Conservation (phyloP, 2,797 vertebrate genomes). For the Squalus acanthias region DNA sequence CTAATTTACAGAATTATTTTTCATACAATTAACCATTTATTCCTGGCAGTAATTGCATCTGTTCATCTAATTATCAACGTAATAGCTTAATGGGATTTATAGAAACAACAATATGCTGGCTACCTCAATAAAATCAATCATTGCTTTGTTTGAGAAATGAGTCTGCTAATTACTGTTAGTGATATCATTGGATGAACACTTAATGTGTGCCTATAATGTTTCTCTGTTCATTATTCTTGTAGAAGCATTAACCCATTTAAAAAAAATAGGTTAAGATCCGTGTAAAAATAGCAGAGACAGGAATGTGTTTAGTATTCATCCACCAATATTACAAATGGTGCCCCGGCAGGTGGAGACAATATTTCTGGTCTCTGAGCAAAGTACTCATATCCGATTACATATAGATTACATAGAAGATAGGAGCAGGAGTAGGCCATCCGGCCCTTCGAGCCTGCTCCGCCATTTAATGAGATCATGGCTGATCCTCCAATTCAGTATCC, state of each 20-base stretch:
- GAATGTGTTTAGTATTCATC: background rate
- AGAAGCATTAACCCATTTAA: background rate
- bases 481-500: too few relatives aligned
- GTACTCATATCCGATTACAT: too few relatives aligned
- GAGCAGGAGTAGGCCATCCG: too few relatives aligned
- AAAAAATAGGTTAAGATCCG: background rate
- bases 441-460: too few relatives aligned
- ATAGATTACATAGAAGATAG: too few relatives aligned
- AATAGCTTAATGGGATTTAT: background rate
- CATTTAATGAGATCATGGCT: too few relatives aligned
- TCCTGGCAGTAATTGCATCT: background rate
- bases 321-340: background rate
- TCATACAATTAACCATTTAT: background rate
- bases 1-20: background rate
- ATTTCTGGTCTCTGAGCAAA: too few relatives aligned
- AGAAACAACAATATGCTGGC: background rate
- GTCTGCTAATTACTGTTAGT: background rate
- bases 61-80: background rate
- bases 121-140: background rate
- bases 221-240: background rate
- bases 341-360: background rate
- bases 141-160: background rate
- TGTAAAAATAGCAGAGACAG: background rate
- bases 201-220: background rate
- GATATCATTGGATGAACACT: background rate